Conservation (phyloP, 2,888 invertebrate genomes). For the Rotaria socialis region DNA sequence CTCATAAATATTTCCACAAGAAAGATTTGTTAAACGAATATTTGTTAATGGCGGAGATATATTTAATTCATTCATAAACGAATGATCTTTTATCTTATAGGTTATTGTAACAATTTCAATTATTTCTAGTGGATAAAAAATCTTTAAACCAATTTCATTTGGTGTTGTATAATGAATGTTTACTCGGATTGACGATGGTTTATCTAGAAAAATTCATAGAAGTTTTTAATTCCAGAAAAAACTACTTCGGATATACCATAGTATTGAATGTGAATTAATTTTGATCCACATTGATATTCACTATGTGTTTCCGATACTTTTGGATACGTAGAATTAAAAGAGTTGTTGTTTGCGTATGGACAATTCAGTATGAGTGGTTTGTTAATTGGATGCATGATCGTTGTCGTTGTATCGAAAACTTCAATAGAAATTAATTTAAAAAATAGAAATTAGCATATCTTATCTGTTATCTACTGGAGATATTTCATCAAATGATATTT, state of each 20-base stretch:
- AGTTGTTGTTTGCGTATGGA: background rate
- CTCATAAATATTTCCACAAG: conserved; percentile 21
- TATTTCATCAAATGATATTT: too few species aligned
- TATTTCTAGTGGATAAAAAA: background rate
- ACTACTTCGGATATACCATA: background rate
- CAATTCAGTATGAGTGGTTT: background rate
- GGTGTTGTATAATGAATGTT: background rate
- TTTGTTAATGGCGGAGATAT: background rate
- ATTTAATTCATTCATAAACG: background rate
- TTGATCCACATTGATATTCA: background rate
- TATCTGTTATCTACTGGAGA: too few species aligned
- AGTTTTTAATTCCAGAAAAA: background rate
- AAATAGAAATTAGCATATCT: too few species aligned
- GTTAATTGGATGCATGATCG: background rate
- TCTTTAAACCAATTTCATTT: conserved; percentile 1
- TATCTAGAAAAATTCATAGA: background rate
- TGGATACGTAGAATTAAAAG: background rate
- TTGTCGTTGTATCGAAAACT: background rate
- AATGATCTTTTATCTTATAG: background rate
- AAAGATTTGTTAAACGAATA: conserved; percentile 3
- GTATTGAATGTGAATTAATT: background rate
- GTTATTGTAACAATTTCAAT: background rate
- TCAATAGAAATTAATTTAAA: background rate
- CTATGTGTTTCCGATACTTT: background rate
- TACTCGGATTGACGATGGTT: background rate